Conservation (phyloP, 2,113 vertebrate species). For the Euleptes europaea region DNA sequence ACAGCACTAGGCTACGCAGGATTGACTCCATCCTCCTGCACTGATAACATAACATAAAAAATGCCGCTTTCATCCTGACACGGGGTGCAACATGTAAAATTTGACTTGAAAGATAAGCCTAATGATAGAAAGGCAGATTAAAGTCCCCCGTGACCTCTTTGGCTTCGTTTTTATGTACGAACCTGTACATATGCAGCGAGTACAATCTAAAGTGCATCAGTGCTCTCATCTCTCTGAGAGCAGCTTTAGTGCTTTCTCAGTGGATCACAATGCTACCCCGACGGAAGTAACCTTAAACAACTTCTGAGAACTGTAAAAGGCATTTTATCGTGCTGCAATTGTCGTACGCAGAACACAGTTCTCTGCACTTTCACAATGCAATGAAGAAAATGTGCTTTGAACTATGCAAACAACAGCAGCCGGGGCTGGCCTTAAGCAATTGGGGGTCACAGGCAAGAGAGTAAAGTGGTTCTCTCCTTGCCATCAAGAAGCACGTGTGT, state of each 20-base stretch:
- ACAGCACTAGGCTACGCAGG: conserved; percentile 12
- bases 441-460: background rate
- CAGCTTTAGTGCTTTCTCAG: background rate
- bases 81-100: conserved; percentile 35
- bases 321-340: background rate
- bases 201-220: background rate
- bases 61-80: conserved; percentile 33
- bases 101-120: conserved; percentile 49
- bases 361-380: background rate
- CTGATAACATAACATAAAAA: conserved; percentile 48
- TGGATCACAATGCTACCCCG: background rate
- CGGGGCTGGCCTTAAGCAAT: background rate
- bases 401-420: background rate
- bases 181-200: background rate
- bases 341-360: background rate
- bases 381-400: background rate
- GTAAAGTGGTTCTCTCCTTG: background rate
- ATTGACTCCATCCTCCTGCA: conserved; percentile 42
- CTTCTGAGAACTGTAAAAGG: background rate
- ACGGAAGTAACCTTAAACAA: background rate
- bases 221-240: background rate
- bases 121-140: conserved; percentile 13
- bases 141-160: conserved; percentile 1
- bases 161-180: background rate
- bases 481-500: background rate